A percentile compares a stretch with the other conserved stretches of the same genome.
Evolutionary conservation across 2,113 vertebrate species (phyloP).

Genomic region (Hippocampus guttulatus): DNA sequence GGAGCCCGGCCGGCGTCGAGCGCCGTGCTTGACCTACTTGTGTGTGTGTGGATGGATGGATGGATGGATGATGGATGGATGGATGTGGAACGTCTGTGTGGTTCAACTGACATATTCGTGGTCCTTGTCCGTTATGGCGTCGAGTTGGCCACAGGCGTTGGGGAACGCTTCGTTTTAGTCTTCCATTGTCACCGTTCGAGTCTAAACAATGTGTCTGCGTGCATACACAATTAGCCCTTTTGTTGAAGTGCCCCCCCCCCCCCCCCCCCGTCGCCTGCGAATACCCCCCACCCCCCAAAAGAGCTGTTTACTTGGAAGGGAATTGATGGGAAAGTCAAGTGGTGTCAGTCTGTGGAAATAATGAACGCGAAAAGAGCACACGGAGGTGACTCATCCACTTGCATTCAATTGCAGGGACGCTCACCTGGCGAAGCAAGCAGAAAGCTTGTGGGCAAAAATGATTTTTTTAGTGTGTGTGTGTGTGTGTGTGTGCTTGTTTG

Average conservation of each 20-base stretch:
- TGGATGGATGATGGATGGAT: not conserved
- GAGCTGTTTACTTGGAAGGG: not conserved
- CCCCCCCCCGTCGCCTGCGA: not conserved
- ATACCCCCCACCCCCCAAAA: not conserved
- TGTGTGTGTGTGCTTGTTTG: no score
- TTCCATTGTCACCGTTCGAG: not conserved
- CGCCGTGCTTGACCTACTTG: conserved; percentile 37
- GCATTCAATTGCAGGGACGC: not conserved
- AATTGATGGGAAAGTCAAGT: conserved; percentile 1
- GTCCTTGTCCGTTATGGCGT: not conserved
- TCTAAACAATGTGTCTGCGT: not conserved
- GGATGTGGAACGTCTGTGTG: conserved; percentile 2
- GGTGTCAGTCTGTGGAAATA: not conserved
- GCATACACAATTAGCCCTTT: not conserved
- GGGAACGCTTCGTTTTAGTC: not conserved
- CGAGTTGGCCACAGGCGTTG: not conserved
- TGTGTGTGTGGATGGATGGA: not conserved
- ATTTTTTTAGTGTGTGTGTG: no score
- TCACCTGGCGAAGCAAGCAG: no score
- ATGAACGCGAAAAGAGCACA: not conserved
- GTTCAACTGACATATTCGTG: not conserved
- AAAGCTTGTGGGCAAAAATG: no score
- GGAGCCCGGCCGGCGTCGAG: not conserved
- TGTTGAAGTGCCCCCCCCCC: not conserved
- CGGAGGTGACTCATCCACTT: not conserved